Conservation (phyloP, 2,797 vertebrate species). For the Myotis findleyi region DNA sequence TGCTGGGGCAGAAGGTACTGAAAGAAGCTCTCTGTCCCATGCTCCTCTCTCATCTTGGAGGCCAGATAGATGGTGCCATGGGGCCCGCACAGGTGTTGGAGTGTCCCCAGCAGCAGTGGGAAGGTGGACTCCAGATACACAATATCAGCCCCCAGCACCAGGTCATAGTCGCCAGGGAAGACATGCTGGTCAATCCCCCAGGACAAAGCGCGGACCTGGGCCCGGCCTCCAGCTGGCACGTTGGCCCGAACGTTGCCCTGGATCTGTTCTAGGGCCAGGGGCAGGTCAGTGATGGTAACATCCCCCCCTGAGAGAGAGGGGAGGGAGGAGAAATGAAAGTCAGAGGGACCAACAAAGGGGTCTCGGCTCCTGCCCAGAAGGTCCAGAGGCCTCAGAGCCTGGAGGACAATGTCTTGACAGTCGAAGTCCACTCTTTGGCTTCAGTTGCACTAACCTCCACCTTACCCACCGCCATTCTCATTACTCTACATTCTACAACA, state of each 20-base stretch:
- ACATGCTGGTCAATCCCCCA: constrained; percentile 91
- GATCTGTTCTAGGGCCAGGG: constrained; percentile 90
- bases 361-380: constrained; percentile 3
- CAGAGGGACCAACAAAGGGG: constrained; percentile 46
- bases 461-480: not conserved
- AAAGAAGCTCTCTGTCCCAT: constrained; percentile 89
- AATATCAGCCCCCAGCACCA: constrained; percentile 93
- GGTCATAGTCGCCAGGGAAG: constrained; percentile 90
- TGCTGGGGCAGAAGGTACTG: constrained; percentile 86
- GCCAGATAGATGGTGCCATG: constrained; percentile 88
- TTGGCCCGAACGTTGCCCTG: constrained; percentile 89
- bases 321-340: constrained; percentile 73
- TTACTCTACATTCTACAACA: constrained; percentile 72
- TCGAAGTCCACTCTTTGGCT: constrained; percentile 11
- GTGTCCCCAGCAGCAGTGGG: constrained; percentile 89
- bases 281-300: constrained; percentile 93
- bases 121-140: constrained; percentile 91
- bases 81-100: constrained; percentile 88
- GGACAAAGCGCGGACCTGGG: constrained; percentile 87
- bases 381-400: not conserved
- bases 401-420: not conserved
- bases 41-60: constrained; percentile 91
- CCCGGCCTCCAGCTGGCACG: constrained; percentile 82
- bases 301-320: constrained; percentile 88
- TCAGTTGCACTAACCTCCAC: constrained; percentile 20